Conservation (phyloP, 2,797 vertebrate genomes). For the Lepus townsendii region DNA sequence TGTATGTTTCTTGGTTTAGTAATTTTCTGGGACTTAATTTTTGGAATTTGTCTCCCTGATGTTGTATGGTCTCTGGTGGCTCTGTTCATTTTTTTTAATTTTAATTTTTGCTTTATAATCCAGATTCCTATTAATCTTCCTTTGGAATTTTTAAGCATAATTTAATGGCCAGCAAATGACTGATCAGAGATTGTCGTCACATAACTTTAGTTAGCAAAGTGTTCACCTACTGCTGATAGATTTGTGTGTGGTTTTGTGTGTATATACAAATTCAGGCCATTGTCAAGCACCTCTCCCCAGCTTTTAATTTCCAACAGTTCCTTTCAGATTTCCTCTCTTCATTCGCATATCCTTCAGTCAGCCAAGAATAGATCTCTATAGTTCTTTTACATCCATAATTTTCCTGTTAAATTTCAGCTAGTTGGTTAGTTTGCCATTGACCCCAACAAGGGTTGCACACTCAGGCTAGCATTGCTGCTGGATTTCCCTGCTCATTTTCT, state of each 20-base stretch:
- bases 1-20: background rate
- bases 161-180: constrained; percentile 1
- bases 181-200: background rate
- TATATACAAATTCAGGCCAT: background rate
- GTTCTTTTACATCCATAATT: background rate
- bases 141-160: background rate
- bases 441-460: background rate
- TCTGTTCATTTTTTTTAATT: background rate
- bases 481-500: background rate
- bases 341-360: background rate
- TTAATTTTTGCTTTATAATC: constrained; percentile 28
- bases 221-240: background rate
- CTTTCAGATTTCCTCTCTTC: background rate
- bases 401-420: constrained; percentile 10
- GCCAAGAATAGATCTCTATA: background rate
- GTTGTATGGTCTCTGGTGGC: background rate
- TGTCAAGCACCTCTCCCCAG: background rate
- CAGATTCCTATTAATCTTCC: background rate
- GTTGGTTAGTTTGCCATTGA: background rate
- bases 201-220: constrained; percentile 11
- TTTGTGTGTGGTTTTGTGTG: background rate
- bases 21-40: background rate
- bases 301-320: background rate
- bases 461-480: background rate
- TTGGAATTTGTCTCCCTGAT: background rate